A percentile compares a stretch with the other conserved stretches of the same genome.
Conservation (phyloP, 2,113 vertebrate species). For the Centrocercus urophasianus region DNA sequence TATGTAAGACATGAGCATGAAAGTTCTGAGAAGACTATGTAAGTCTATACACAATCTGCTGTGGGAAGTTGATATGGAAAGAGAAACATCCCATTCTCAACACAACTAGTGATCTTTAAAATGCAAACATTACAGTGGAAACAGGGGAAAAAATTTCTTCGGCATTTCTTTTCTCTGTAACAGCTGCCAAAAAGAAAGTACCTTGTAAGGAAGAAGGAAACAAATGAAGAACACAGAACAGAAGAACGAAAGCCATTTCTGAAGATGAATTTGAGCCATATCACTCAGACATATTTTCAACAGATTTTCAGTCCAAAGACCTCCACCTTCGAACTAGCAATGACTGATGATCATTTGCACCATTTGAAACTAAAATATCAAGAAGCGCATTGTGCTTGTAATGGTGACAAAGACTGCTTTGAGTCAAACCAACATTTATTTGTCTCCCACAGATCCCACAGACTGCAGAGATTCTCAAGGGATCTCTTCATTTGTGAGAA, state of each 20-base stretch:
- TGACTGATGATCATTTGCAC: background rate
- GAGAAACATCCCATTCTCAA: background rate
- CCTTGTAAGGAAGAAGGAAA: background rate
- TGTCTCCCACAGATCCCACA: background rate
- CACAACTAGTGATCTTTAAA: background rate
- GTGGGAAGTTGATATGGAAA: background rate
- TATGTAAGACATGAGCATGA: background rate
- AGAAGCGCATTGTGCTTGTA: background rate
- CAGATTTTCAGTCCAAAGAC: background rate
- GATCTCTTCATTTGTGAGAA: background rate
- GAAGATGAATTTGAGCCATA: background rate
- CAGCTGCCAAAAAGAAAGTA: background rate
- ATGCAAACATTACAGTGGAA: background rate
- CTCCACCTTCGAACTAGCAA: background rate
- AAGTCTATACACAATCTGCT: background rate
- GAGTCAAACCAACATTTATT: background rate
- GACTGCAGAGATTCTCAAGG: background rate
- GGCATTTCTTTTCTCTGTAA: background rate
- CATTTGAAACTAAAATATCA: background rate
- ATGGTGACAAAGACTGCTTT: background rate
- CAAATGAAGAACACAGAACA: background rate
- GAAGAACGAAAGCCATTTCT: background rate
- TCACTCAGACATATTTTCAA: background rate
- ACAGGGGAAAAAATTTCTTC: background rate
- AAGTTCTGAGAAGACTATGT: background rate